A percentile compares a stretch with the other conserved stretches of the same genome.
Evolutionary conservation across 2,113 vertebrate species (phyloP).

Genomic region (Osmerus eperlanus): DNA sequence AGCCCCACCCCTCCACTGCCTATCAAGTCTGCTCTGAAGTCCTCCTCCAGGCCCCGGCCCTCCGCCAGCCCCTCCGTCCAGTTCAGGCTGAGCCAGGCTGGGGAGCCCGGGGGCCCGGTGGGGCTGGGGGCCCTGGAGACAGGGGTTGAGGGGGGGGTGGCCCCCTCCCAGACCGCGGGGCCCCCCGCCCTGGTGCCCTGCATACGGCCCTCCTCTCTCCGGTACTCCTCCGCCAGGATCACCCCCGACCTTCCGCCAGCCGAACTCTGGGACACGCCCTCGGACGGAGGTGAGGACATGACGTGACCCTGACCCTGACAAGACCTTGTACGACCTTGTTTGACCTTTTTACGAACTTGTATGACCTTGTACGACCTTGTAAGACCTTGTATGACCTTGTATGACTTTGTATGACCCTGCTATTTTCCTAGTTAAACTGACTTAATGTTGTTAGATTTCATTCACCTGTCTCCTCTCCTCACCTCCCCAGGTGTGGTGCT

Average conservation of each 20-base stretch:
- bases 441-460: too few species aligned
- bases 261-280: constrained; percentile 59
- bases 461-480: not conserved
- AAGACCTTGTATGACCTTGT: too few species aligned
- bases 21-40: constrained; percentile 72
- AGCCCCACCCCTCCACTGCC: constrained; percentile 51
- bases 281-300: constrained; percentile 62
- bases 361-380: too few species aligned
- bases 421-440: too few species aligned
- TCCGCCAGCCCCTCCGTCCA: too few species aligned
- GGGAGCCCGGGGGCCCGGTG: too few species aligned
- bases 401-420: too few species aligned
- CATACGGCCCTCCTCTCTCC: constrained; percentile 66
- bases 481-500: constrained; percentile 35
- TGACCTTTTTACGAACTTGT: too few species aligned
- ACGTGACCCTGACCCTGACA: not conserved
- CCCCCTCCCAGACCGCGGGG: not conserved
- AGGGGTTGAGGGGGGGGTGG: constrained; percentile 35
- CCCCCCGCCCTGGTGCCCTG: constrained; percentile 39
- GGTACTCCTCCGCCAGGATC: constrained; percentile 58
- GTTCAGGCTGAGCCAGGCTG: too few species aligned
- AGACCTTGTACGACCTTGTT: too few species aligned
- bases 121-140: constrained; percentile 14
- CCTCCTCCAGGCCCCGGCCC: constrained; percentile 58
- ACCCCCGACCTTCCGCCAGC: constrained; percentile 51